Evolutionary conservation across 2,888 invertebrate species (phyloP).

Genomic region (Alsophila aescularia): DNA sequence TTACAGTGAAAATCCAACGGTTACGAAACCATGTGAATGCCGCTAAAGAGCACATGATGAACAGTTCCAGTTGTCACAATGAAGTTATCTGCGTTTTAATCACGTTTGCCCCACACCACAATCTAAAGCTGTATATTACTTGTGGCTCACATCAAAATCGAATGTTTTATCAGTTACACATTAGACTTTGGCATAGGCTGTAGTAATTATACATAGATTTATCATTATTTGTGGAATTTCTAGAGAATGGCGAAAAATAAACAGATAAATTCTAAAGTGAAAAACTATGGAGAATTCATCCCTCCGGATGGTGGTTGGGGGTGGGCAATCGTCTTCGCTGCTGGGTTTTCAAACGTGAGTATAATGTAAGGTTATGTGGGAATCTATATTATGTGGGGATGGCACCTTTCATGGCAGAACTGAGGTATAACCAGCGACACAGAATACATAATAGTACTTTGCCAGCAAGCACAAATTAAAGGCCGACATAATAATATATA

Average conservation of each 20-base stretch:
- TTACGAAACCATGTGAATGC: neutral
- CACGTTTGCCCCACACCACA: no score
- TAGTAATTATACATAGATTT: slow-evolving; percentile 22
- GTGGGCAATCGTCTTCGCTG: slow-evolving; percentile 89
- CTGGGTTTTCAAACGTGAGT: slow-evolving; percentile 90
- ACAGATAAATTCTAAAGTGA: slow-evolving; percentile 61
- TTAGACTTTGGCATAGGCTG: slow-evolving; percentile 42
- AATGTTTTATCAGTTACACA: slow-evolving; percentile 51
- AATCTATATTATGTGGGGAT: no score
- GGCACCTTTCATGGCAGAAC: no score
- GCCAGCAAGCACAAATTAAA: no score
- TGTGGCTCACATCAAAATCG: slow-evolving; percentile 31
- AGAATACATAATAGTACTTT: no score
- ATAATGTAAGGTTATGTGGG: no score
- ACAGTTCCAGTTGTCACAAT: no score
- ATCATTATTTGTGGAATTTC: slow-evolving; percentile 5
- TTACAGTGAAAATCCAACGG: neutral
- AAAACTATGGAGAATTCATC: slow-evolving; percentile 82
- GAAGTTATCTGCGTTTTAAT: no score
- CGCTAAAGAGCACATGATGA: neutral
- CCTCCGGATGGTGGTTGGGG: slow-evolving; percentile 92
- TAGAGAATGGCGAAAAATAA: slow-evolving; percentile 59
- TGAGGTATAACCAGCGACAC: no score
- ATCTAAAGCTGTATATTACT: slow-evolving; percentile 1
- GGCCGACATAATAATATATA: no score